phyloP scores from a whole-genome alignment of 1,140 invertebrate genomes.

The Leucophenga varia region DNA sequence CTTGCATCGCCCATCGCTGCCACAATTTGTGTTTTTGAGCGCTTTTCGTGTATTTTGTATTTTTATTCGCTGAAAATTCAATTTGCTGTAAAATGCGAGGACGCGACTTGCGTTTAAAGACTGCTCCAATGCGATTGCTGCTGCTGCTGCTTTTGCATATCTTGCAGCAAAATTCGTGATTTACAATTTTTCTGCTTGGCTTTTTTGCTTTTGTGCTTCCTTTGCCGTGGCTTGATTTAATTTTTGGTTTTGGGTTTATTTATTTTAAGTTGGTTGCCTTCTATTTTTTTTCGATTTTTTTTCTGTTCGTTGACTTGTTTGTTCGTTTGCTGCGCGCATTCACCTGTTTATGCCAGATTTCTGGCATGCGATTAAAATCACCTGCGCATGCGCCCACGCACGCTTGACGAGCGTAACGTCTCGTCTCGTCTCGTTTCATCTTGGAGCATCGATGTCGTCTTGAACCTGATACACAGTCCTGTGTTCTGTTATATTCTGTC shows the following conservation, averaged over 20 bases:
- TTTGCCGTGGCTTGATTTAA: constrained; percentile 1
- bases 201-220: background rate
- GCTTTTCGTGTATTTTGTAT: too few relatives aligned
- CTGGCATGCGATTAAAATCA: constrained; percentile 55
- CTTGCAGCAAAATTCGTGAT: constrained; percentile 54
- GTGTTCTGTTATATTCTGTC: background rate
- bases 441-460: constrained; percentile 13
- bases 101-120: too few relatives aligned
- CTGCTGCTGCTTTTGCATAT: constrained; percentile 49
- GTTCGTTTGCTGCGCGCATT: constrained; percentile 23
- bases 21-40: constrained; percentile 18
- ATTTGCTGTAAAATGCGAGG: constrained; percentile 50
- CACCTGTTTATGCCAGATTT: constrained; percentile 55
- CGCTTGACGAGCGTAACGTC: constrained; percentile 9
- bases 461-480: constrained; percentile 1
- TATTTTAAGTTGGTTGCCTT: too few relatives aligned
- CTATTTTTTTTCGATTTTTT: too few relatives aligned
- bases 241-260: constrained; percentile 17
- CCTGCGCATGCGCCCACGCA: constrained; percentile 53
- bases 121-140: too few relatives aligned
- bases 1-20: too few relatives aligned
- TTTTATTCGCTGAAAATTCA: constrained; percentile 53
- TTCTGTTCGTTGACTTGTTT: constrained; percentile 22
- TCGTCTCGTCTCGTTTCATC: constrained; percentile 18
- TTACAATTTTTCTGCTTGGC: constrained; percentile 42